Evolutionary conservation across 2,888 invertebrate species (phyloP), one percentile per base, ranked within the genome.

Genomic region (Polyploca ridens): DNA sequence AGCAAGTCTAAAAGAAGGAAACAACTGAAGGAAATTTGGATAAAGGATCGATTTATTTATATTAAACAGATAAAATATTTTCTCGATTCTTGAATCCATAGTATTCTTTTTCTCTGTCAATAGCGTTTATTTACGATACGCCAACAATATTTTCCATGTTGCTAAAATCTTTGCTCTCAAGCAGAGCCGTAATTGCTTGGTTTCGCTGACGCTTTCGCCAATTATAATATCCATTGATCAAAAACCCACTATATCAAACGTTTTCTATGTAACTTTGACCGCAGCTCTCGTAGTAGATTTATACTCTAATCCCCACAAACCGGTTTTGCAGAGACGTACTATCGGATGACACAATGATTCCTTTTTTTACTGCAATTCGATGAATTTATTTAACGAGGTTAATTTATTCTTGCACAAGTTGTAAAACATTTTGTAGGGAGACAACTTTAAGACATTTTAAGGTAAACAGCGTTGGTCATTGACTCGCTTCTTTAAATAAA

Each of bases 401-500:
- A n/a, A 49, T 49, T 14, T 49, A 49, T 49, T 68, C 62, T 66
- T 33, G 63, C 64, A 63, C 59, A 64, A 64, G 63, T 66, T 62
- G 67, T 67, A 73, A 66, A 69, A 64, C 58, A 69, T 69, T 58
- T 64, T 64, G 66, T 49, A 16, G 19, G 54, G 54, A 54, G 19
- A 54, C 54, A 54, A 46, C n/a, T n/a, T 46, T 46, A 46, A 46
- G 46, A 46, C 46, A 46, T 46, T 62, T 66, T 69, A 65, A 71
- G 70, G 68, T 66, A 66, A 78, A 71, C 72, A 71, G 72, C 72
- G 73, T 70, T 81, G 84, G 84, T 83, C 85, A 82, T 81, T 83
- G 86, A 87, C 87, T 84, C 83, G 76, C 77, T 75, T 78, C 81
- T 83, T 81, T 83, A 86, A 84, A 86, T 83, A 83, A 82, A 86